Base-by-base conservation (phyloP, 2,797 vertebrate species). In the Bradypodion ventrale region DNA sequence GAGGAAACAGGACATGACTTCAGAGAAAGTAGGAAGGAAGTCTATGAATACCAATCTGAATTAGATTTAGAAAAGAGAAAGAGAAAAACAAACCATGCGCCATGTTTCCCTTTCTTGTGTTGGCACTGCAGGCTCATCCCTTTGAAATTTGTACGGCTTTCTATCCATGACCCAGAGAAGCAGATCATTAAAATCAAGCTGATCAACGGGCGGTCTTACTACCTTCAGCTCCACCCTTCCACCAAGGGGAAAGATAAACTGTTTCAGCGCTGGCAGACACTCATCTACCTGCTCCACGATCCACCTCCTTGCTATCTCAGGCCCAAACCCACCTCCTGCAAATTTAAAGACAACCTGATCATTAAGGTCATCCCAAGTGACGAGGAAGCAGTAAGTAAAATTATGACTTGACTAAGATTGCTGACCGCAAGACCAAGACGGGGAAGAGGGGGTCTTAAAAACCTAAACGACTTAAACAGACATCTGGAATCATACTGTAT, bases 161-260 rank as follows among this genome's bases (percentile, higher is more conserved):
- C 83, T 32, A 72, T 84, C 46, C 27, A 84, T 15, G 76, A 84
- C 25, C 40, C 42, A 0, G 16, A 84, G n/a, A 63, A 70, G 76
- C 68, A 37, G 76, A 23, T 70, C 19, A 65, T 84, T 68, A 84
- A 79, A 35, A 70, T 84, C 83, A 73, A 79, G 40, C n/a, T 84
- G 76, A 65, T 65, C 76, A 84, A 78, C 4, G 59, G 76, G 6
- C 56, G 68, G 44, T 73, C 83, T 9, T 84, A 84, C 16, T 84
- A 84, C 44, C 83, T 84, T 35, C 83, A 65, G 42, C 60, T 84
- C 23, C 70, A 52, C 2, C 42, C 83, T 2, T 49, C 76, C 68
- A 70, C 25, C 0, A 59, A 73, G 32, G 76, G 73, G 59, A 68
- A 40, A 59, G 32, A 84, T 16, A 15, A 27, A 2, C 59, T 63